Conservation (phyloP, 2,113 vertebrate genomes). For the Menura novaehollandiae region DNA sequence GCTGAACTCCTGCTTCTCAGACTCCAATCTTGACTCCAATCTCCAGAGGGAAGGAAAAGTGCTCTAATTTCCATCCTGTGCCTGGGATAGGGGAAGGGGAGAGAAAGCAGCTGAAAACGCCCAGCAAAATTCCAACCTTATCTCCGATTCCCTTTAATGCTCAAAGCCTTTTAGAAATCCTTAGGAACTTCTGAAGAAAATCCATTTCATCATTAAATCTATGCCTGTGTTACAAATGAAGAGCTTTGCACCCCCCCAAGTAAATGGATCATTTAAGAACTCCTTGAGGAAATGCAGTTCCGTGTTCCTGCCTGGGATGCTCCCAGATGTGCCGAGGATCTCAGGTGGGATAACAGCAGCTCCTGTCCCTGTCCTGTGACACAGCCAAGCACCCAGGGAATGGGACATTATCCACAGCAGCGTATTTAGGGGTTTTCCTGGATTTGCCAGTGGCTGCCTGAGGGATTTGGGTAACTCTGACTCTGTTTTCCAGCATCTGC, state of each 20-base stretch:
- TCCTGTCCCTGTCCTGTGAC: neutral
- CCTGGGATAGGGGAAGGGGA: neutral
- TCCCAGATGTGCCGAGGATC: neutral
- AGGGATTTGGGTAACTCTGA: neutral
- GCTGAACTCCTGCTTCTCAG: neutral
- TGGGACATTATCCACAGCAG: neutral
- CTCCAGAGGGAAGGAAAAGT: neutral
- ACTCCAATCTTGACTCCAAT: neutral
- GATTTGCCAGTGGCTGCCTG: neutral
- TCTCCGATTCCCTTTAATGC: slow-evolving; percentile 6
- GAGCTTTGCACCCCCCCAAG: neutral
- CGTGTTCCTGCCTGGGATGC: neutral
- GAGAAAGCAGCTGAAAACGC: neutral
- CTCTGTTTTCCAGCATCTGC: neutral
- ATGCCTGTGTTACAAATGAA: neutral
- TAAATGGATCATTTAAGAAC: neutral
- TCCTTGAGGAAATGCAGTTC: neutral
- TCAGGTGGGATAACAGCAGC: neutral
- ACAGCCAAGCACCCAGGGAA: neutral
- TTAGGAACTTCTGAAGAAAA: neutral
- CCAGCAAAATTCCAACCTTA: neutral
- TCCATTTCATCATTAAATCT: neutral
- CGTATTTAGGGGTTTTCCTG: neutral
- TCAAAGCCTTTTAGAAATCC: slow-evolving; percentile 18
- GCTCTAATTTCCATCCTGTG: neutral